A percentile compares a stretch with the other conserved stretches of the same genome.
These are phyloP conservation scores for Teleopsis dalmanni DNA, from an alignment of 1,140 invertebrate genomes.

Conservation along the genomic window DNA sequence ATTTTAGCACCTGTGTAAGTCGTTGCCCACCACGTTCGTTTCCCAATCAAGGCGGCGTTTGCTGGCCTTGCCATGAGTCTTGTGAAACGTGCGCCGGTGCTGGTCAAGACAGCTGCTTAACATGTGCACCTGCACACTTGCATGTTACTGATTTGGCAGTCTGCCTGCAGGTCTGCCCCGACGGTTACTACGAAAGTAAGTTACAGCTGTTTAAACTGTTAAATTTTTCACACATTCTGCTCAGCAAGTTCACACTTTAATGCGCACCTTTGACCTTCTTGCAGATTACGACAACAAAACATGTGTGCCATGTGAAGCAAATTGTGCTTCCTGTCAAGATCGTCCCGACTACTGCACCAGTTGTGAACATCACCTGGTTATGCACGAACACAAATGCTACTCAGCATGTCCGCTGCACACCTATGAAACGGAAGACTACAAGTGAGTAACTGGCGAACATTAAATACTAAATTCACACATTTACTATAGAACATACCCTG, in stretches of 20 bases:
- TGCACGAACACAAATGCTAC: conserved; percentile 71
- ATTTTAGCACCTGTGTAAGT: conserved; percentile 63
- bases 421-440: conserved; percentile 75
- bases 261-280: not conserved
- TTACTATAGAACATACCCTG: too few relatives aligned
- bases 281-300: conserved; percentile 62
- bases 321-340: conserved; percentile 74
- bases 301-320: conserved; percentile 70
- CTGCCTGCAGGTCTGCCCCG: conserved; percentile 74
- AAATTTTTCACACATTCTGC: not conserved
- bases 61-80: conserved; percentile 74
- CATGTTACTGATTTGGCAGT: conserved; percentile 71
- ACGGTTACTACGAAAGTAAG: conserved; percentile 76
- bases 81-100: conserved; percentile 76
- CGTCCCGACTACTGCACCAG: conserved; percentile 71
- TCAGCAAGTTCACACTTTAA: too few relatives aligned
- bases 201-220: conserved; percentile 6
- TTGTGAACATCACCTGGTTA: conserved; percentile 73
- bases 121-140: conserved; percentile 70
- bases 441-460: conserved; percentile 43
- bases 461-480: not conserved
- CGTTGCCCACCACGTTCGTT: conserved; percentile 72
- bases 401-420: conserved; percentile 72
- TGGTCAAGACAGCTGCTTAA: conserved; percentile 73
- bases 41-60: conserved; percentile 65